Evolutionary conservation across 2,113 vertebrate species (phyloP).

Genomic region (Muscicapa adusta): DNA sequence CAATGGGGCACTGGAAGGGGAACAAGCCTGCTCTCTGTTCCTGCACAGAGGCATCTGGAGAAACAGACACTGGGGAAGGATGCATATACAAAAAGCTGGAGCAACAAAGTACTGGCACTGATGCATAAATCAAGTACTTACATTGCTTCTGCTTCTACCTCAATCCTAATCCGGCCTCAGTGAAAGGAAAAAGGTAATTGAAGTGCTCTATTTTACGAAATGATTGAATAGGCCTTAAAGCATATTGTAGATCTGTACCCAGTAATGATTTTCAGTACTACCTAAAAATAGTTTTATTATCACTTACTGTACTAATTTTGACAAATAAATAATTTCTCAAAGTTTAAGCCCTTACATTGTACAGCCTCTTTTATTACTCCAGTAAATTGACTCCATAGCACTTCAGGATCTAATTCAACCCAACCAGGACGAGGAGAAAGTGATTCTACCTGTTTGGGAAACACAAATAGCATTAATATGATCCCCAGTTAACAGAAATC

Average conservation of each 20-base stretch:
- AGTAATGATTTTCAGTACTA: neutral
- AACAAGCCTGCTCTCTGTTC: neutral
- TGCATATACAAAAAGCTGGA: neutral
- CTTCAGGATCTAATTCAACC: conserved; percentile 91
- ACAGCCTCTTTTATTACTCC: conserved; percentile 86
- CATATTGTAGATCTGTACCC: neutral
- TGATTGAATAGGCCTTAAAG: neutral
- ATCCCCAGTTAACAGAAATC: neutral
- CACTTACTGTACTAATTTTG: neutral
- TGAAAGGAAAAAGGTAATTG: neutral
- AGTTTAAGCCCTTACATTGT: conserved; percentile 76
- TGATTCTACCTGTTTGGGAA: conserved; percentile 73
- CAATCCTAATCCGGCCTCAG: neutral
- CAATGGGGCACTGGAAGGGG: neutral
- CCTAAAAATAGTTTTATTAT: neutral
- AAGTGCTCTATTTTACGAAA: neutral
- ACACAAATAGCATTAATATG: neutral
- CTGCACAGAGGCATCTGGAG: neutral
- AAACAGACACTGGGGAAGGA: neutral
- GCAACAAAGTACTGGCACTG: neutral
- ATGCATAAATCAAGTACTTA: neutral
- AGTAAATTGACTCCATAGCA: conserved; percentile 85
- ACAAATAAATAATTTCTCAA: neutral
- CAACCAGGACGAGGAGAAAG: conserved; percentile 81
- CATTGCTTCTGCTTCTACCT: neutral